Conservation (phyloP, 2,888 invertebrate species). For the Ommatoiulus sabulosus region DNA sequence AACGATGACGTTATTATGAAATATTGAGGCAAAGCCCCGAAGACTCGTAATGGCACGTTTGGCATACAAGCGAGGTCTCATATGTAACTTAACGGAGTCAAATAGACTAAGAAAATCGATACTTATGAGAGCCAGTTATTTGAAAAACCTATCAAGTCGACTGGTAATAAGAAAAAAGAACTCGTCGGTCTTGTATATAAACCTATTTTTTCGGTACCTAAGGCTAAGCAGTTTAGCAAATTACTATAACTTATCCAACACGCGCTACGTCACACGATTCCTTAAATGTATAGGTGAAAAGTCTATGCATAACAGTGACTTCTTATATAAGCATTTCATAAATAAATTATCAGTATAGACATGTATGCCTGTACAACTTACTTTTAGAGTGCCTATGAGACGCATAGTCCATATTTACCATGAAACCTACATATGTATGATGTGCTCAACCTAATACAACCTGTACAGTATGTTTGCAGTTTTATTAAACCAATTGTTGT, state of each 20-base stretch:
- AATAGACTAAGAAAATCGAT: background rate
- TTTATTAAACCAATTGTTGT: too few relatives aligned
- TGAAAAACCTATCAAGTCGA: background rate
- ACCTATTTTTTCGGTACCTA: background rate
- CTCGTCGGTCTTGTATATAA: background rate
- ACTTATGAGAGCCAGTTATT: background rate
- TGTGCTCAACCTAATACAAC: too few relatives aligned
- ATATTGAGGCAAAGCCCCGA: background rate
- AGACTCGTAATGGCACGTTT: conserved; percentile 9
- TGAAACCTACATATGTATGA: too few relatives aligned
- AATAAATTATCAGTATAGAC: too few relatives aligned
- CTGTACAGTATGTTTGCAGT: too few relatives aligned
- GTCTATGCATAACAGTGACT: too few relatives aligned
- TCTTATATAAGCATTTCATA: too few relatives aligned
- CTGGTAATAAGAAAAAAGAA: background rate
- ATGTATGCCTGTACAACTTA: too few relatives aligned
- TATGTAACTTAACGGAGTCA: background rate
- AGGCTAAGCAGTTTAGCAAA: background rate
- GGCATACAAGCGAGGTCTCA: background rate
- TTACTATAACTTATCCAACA: background rate
- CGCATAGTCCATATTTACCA: too few relatives aligned
- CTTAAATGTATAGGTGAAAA: too few relatives aligned
- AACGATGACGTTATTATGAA: background rate
- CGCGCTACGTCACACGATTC: too few relatives aligned
- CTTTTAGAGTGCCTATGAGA: too few relatives aligned